Conservation (phyloP, 2,797 vertebrate genomes). For the Mallotus villosus region DNA sequence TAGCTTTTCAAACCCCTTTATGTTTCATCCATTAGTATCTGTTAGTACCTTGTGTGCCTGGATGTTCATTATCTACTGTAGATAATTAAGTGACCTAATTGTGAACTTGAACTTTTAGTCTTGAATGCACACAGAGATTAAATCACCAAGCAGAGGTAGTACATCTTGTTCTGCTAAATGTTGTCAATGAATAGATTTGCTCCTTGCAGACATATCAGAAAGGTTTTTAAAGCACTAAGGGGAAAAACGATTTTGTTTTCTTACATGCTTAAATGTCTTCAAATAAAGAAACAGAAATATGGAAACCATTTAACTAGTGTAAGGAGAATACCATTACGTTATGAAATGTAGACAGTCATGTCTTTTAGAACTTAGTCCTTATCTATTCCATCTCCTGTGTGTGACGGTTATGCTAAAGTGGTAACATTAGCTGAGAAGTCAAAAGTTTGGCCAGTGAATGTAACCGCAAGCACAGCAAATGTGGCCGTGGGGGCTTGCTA, state of each 20-base stretch:
- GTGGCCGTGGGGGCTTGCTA: constrained; percentile 41
- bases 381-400: background rate
- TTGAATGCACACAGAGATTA: background rate
- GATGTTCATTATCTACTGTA: background rate
- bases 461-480: constrained; percentile 75
- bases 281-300: too few relatives aligned
- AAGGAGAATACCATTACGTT: background rate
- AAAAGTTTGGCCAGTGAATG: constrained; percentile 56
- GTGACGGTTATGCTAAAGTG: background rate
- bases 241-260: too few relatives aligned
- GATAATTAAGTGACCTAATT: constrained; percentile 1
- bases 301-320: too few relatives aligned
- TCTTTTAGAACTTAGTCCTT: background rate
- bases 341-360: background rate
- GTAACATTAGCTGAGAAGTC: constrained; percentile 33
- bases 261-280: too few relatives aligned
- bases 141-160: too few relatives aligned
- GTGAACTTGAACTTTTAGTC: background rate
- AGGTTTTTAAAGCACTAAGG: too few relatives aligned
- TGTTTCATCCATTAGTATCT: too few relatives aligned
- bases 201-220: too few relatives aligned
- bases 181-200: too few relatives aligned
- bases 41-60: too few relatives aligned
- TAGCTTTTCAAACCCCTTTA: too few relatives aligned
- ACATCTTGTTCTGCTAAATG: too few relatives aligned